Percentiles rank a stretch among this genome's conserved stretches.
Conservation (phyloP, 2,888 invertebrate genomes). For the Prostheceraeus crozeri region DNA sequence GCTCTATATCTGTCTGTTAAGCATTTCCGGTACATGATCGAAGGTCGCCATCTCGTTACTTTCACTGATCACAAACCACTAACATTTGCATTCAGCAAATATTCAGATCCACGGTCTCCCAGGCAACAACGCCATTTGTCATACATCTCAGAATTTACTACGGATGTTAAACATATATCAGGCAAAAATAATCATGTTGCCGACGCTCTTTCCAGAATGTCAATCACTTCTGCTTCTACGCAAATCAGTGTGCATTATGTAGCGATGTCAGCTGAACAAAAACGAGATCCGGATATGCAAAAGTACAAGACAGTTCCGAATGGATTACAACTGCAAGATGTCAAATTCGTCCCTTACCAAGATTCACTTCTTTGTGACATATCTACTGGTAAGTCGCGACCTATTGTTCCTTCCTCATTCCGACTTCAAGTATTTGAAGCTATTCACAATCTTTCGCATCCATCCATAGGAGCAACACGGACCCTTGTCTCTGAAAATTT, state of each 20-base stretch:
- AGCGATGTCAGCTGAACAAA: neutral
- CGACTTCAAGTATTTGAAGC: constrained; percentile 1
- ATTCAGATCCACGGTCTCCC: constrained; percentile 47
- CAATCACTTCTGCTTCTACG: too few relatives aligned
- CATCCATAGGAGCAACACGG: too few relatives aligned
- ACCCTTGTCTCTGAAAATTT: too few relatives aligned
- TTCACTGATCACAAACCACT: constrained; percentile 42
- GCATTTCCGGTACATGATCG: constrained; percentile 39
- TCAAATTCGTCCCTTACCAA: neutral
- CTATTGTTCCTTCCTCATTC: constrained; percentile 37
- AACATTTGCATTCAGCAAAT: constrained; percentile 47
- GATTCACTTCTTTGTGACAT: constrained; percentile 31
- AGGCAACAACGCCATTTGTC: constrained; percentile 49
- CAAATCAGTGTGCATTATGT: too few relatives aligned
- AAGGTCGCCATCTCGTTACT: neutral
- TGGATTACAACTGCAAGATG: constrained; percentile 3
- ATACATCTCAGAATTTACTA: constrained; percentile 14
- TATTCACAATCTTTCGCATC: constrained; percentile 32
- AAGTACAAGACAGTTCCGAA: constrained; percentile 21
- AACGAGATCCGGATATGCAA: constrained; percentile 17
- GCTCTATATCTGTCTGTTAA: neutral
- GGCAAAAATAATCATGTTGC: constrained; percentile 31
- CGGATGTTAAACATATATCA: neutral
- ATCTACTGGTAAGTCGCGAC: constrained; percentile 36
- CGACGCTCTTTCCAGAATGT: constrained; percentile 25